Evolutionary conservation across 2,888 invertebrate species (phyloP).

Genomic region (Colletes collaris): DNA sequence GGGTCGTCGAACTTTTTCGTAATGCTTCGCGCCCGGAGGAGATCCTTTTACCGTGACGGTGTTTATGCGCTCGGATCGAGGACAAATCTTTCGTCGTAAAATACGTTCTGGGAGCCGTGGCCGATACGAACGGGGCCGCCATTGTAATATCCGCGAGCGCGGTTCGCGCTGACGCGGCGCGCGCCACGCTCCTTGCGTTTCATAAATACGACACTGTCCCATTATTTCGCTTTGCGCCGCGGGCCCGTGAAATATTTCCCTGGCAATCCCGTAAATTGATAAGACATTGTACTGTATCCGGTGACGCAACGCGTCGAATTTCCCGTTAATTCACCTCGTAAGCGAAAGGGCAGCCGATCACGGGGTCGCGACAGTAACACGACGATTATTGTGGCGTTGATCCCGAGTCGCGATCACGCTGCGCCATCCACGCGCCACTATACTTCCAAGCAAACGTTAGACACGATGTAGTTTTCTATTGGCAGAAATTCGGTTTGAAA

Average conservation of each 20-base stretch:
- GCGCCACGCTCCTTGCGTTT: slow-evolving; percentile 1
- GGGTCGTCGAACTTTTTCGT: slow-evolving; percentile 61
- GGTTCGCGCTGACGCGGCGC: slow-evolving; percentile 2
- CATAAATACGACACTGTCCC: slow-evolving; percentile 30
- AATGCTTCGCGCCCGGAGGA: slow-evolving; percentile 26
- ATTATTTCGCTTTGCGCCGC: slow-evolving; percentile 12
- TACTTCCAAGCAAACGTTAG: slow-evolving; percentile 61
- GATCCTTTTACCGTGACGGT: slow-evolving; percentile 46
- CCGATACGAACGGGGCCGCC: slow-evolving; percentile 19
- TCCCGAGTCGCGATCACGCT: slow-evolving; percentile 48
- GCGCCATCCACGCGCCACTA: slow-evolving; percentile 49
- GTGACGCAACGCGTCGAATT: slow-evolving; percentile 22
- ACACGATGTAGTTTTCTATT: too few relatives aligned
- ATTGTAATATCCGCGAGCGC: slow-evolving; percentile 19
- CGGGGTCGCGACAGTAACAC: slow-evolving; percentile 47
- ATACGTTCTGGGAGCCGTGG: slow-evolving; percentile 27
- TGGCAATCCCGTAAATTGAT: slow-evolving; percentile 15
- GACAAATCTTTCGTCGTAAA: slow-evolving; percentile 52
- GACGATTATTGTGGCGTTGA: slow-evolving; percentile 53
- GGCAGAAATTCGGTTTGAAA: too few relatives aligned
- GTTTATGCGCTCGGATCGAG: slow-evolving; percentile 42
- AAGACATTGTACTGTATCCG: background rate
- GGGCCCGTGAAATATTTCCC: slow-evolving; percentile 1
- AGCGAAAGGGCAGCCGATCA: slow-evolving; percentile 44
- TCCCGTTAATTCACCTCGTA: slow-evolving; percentile 28